phyloP scores from a whole-genome alignment of 2,888 invertebrate species.

The Heliconius erato region DNA sequence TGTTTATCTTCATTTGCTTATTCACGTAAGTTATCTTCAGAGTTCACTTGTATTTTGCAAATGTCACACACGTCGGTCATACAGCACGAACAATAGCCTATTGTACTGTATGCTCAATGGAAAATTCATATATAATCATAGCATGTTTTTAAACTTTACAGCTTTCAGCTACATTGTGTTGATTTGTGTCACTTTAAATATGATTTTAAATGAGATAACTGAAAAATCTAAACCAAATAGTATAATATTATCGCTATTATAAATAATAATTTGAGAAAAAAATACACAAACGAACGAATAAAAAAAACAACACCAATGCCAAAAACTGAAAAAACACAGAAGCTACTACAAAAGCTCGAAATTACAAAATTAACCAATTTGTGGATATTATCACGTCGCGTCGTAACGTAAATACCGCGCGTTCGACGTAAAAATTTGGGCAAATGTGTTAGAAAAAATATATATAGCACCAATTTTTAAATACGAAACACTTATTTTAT shows the following conservation, averaged over 20 bases:
- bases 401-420: slow-evolving; percentile 7
- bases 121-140: slow-evolving; percentile 29
- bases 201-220: background rate
- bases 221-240: background rate
- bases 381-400: slow-evolving; percentile 7
- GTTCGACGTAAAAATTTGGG: background rate
- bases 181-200: background rate
- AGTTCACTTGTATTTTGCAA: slow-evolving; percentile 38
- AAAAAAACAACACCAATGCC: background rate
- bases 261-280: background rate
- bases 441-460: background rate
- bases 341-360: background rate
- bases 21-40: slow-evolving; percentile 25
- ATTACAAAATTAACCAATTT: background rate
- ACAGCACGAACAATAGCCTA: slow-evolving; percentile 44
- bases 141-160: slow-evolving; percentile 35
- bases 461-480: background rate
- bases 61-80: slow-evolving; percentile 37
- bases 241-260: background rate
- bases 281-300: background rate
- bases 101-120: slow-evolving; percentile 39
- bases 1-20: slow-evolving; percentile 10
- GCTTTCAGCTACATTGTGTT: too few relatives aligned
- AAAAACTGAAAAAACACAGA: background rate
- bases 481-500: background rate